Evolutionary conservation across 2,113 vertebrate genomes (phyloP), one percentile per base, ranked within the genome.

Genomic region (Ascaphus truei): DNA sequence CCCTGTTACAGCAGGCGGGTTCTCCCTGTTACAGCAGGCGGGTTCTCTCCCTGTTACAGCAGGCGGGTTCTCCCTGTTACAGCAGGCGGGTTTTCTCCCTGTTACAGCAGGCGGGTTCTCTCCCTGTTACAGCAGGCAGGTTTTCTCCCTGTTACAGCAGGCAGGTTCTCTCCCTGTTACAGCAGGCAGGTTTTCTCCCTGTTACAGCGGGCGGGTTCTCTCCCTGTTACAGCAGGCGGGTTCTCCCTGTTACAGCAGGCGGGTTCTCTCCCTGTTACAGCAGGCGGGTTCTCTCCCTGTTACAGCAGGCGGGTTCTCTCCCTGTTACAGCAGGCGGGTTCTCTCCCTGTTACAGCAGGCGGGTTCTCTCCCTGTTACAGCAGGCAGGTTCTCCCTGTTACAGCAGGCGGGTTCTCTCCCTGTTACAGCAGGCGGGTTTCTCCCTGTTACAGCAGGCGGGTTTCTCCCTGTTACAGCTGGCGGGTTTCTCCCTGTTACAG

Each of bases 401-500:
- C 27, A 15, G 26, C 37, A 16, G 36, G 33, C 56, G n/a, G 64
- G 36, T 57, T 29, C 16, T 34, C 30, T 34, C 31, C 8, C 16
- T 36, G 30, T 1, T 20, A n/a, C n/a, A n/a, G n/a, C n/a, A n/a
- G n/a, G n/a, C n/a, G n/a, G n/a, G n/a, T 34, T 31, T 51, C 25
- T 29, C 52, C 16, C 45, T 33, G 36, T 56, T 18, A 45, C 27
- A 15, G 26, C 37, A 16, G 36, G 33, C 56, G 64, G 36, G 33
- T 29, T 26, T 34, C 30, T 34, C 31, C 8, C 16, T 36, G 30
- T 1, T 20, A 9, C 4, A 12, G 31, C 51, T 60, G 45, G 56
- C 55, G 60, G 66, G 66, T 69, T 34, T 51, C 25, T 29, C 52
- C 16, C 45, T 33, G 36, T 56, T 18, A 45, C 27, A 15, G 26